These are phyloP conservation scores for Pteropus rufus DNA, from an alignment of 2,797 vertebrate genomes.

Conservation along the genomic window DNA sequence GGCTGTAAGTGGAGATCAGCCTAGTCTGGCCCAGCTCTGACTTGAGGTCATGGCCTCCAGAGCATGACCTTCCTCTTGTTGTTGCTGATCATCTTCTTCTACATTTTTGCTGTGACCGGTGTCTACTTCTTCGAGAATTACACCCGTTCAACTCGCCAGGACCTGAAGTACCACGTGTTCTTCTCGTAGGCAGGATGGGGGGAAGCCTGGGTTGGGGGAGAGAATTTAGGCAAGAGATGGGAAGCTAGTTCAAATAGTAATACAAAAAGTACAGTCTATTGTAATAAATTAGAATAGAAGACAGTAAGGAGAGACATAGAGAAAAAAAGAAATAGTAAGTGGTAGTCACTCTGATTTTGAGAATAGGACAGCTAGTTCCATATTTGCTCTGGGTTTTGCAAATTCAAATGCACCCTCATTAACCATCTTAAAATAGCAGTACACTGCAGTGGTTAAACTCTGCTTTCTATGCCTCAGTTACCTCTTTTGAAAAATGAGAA, in stretches of 20 bases:
- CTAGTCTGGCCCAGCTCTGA: not conserved
- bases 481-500: not conserved
- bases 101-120: constrained; percentile 79
- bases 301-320: not conserved
- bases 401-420: not conserved
- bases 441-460: not conserved
- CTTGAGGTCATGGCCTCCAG: constrained; percentile 52
- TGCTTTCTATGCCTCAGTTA: not conserved
- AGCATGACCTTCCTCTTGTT: constrained; percentile 79
- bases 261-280: not conserved
- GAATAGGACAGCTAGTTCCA: not conserved
- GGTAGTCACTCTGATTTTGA: not conserved
- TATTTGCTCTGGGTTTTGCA: constrained; percentile 23
- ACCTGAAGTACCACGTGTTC: constrained; percentile 68
- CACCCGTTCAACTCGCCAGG: constrained; percentile 66
- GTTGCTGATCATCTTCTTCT: constrained; percentile 80
- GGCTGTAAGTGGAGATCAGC: not conserved
- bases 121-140: constrained; percentile 80
- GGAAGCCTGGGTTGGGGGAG: not conserved
- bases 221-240: not conserved
- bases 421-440: constrained; percentile 13
- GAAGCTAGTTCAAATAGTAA: not conserved
- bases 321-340: not conserved
- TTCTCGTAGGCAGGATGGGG: constrained; percentile 73
- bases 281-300: not conserved